Evolutionary conservation across 2,113 vertebrate genomes (phyloP).

Genomic region (Oceanites oceanicus): DNA sequence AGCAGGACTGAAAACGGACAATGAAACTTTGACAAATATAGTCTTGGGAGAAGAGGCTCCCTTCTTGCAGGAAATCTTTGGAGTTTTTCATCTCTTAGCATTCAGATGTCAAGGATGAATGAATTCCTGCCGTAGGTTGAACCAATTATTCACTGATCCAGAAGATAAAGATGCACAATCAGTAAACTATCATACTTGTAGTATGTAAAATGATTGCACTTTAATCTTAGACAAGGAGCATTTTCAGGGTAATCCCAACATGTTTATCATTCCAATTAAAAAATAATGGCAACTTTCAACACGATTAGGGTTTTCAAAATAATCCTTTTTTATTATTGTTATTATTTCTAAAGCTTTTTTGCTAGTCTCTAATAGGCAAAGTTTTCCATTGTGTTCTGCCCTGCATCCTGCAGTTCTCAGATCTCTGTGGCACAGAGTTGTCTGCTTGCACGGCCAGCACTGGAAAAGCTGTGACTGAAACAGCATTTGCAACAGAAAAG

Average conservation of each 20-base stretch:
- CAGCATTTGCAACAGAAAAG: not conserved
- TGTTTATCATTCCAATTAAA: not conserved
- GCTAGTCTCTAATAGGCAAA: not conserved
- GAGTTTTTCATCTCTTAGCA: not conserved
- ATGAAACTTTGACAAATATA: not conserved
- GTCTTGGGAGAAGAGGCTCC: not conserved
- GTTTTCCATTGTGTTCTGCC: not conserved
- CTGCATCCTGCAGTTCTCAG: not conserved
- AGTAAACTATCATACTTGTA: not conserved
- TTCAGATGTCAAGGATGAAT: conserved; percentile 11
- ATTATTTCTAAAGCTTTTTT: not conserved
- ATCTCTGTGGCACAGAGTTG: not conserved
- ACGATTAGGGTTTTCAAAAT: not conserved
- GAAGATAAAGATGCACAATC: conserved; percentile 18
- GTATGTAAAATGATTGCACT: not conserved
- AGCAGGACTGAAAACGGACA: not conserved
- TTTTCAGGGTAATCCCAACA: not conserved
- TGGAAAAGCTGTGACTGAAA: not conserved
- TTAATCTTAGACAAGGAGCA: not conserved
- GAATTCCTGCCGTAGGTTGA: not conserved
- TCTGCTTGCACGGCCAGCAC: not conserved
- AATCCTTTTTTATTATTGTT: not conserved
- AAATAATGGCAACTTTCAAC: not conserved
- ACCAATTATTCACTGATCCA: conserved; percentile 50
- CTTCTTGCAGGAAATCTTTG: not conserved